Percentiles rank a stretch among this genome's conserved stretches.
Evolutionary conservation across 2,113 vertebrate species (phyloP).

Genomic region (Pteruthius melanotis): DNA sequence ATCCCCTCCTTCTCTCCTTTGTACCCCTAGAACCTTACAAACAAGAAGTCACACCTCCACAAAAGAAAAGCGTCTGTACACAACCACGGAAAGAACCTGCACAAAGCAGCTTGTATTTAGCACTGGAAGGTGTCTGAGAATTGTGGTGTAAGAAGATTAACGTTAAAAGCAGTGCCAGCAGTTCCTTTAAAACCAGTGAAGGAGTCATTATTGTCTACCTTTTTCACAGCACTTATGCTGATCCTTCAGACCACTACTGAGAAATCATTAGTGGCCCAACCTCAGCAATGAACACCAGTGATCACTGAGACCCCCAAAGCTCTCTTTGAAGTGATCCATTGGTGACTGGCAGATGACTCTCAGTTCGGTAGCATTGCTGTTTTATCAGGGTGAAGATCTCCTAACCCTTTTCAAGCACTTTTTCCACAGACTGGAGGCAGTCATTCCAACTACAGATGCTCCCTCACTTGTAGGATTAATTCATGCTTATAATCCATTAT

Average conservation of each 20-base stretch:
- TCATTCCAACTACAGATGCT: neutral
- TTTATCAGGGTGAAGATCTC: neutral
- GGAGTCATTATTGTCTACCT: neutral
- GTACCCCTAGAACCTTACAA: neutral
- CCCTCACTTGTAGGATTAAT: neutral
- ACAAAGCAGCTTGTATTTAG: neutral
- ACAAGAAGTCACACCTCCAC: neutral
- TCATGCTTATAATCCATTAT: neutral
- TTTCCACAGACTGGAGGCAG: neutral
- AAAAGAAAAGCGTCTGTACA: rapidly evolving
- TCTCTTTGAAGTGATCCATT: neutral
- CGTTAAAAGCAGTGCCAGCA: neutral
- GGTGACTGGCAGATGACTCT: neutral
- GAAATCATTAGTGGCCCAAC: neutral
- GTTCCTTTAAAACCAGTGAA: neutral
- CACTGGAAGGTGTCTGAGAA: neutral
- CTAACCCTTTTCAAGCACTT: neutral
- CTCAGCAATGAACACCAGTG: neutral
- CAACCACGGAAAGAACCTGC: neutral
- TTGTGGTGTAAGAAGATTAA: neutral
- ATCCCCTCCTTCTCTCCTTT: neutral
- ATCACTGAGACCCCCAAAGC: neutral
- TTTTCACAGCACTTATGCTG: neutral
- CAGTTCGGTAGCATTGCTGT: neutral
- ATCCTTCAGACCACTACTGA: neutral